phyloP scores from a whole-genome alignment of 2,797 vertebrate species.

The Notolabrus celidotus region DNA sequence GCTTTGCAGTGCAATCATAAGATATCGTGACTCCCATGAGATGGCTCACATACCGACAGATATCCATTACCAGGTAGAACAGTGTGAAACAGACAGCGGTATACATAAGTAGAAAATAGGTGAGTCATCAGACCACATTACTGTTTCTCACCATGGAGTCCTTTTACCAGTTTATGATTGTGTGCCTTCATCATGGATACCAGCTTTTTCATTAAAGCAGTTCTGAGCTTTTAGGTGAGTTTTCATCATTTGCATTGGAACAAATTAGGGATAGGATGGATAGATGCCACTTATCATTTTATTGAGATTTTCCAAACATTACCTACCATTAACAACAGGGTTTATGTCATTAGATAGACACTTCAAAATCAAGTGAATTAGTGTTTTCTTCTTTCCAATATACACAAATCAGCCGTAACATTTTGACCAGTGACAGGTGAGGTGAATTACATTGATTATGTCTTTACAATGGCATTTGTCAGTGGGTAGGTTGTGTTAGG shows the following conservation, averaged over 20 bases:
- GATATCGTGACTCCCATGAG: conserved; percentile 31
- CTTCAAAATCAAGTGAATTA: neutral
- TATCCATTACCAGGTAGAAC: conserved; percentile 27
- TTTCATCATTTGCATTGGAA: neutral
- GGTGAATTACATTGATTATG: too few species aligned
- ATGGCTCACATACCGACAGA: conserved; percentile 35
- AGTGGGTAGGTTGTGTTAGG: too few species aligned
- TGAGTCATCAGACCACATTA: conserved; percentile 46
- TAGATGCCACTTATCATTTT: too few species aligned
- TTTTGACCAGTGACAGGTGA: too few species aligned
- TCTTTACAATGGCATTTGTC: too few species aligned
- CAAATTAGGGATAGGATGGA: too few species aligned
- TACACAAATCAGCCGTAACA: too few species aligned
- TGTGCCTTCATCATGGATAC: neutral
- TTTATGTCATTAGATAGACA: too few species aligned
- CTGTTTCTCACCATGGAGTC: conserved; percentile 29
- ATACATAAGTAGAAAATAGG: conserved; percentile 40
- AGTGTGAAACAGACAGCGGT: conserved; percentile 19
- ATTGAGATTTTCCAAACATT: too few species aligned
- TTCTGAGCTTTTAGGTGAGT: neutral
- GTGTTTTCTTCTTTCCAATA: too few species aligned
- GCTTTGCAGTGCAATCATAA: conserved; percentile 23
- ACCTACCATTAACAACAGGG: too few species aligned
- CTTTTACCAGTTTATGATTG: neutral
- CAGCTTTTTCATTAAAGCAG: neutral